Evolutionary conservation across 2,888 invertebrate species (phyloP).

Genomic region (Hemithea aestivaria): DNA sequence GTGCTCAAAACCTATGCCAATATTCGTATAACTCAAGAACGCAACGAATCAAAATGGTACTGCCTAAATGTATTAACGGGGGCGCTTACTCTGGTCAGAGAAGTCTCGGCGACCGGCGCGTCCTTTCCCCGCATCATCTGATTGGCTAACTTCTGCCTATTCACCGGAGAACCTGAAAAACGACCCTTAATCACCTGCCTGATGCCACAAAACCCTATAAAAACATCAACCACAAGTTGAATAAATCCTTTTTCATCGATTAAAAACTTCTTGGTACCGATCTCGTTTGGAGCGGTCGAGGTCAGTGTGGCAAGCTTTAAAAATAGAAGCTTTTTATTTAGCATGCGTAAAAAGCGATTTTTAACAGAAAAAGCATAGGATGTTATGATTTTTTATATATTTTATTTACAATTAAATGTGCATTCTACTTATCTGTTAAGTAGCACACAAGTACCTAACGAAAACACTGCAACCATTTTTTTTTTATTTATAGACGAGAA

Average conservation of each 20-base stretch:
- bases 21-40: constrained; percentile 43
- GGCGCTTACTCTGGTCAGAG: constrained; percentile 87
- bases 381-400: background rate
- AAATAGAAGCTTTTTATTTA: background rate
- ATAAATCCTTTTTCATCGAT: background rate
- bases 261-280: too few species aligned
- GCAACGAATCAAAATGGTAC: constrained; percentile 60
- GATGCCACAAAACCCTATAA: constrained; percentile 31
- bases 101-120: constrained; percentile 86
- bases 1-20: constrained; percentile 18
- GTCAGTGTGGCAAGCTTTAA: too few species aligned
- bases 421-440: constrained; percentile 17
- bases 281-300: too few species aligned
- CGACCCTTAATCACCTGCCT: constrained; percentile 50
- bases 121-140: constrained; percentile 84
- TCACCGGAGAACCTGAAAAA: constrained; percentile 87
- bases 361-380: too few species aligned
- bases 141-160: constrained; percentile 89
- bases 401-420: constrained; percentile 10
- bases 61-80: constrained; percentile 45
- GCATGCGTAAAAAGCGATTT: background rate
- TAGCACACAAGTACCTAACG: constrained; percentile 2
- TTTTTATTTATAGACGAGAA: too few species aligned
- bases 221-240: background rate
- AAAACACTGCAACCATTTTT: constrained; percentile 3